Conservation (phyloP, 2,113 vertebrate genomes). For the Mustela lutreola region DNA sequence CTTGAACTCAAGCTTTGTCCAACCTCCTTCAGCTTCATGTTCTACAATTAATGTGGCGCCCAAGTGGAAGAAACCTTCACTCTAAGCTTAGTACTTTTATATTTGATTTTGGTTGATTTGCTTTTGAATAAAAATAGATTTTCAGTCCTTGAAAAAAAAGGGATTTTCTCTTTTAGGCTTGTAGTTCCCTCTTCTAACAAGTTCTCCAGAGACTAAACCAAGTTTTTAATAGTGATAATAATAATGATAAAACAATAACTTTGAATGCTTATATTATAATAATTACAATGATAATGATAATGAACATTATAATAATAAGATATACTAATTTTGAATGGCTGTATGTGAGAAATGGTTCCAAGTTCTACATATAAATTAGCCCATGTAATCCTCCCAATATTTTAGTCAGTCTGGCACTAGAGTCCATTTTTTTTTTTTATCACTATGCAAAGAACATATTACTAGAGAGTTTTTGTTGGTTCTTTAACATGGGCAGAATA, state of each 20-base stretch:
- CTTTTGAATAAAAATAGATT: slow-evolving; percentile 4
- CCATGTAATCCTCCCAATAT: not conserved
- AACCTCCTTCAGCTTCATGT: not conserved
- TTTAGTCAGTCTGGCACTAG: not conserved
- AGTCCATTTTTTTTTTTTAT: not conserved
- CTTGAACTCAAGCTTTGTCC: not conserved
- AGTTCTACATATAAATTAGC: not conserved
- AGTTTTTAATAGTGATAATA: not conserved
- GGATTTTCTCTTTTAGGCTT: not conserved
- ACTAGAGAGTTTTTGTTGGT: not conserved
- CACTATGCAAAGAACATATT: not conserved
- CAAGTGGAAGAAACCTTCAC: not conserved
- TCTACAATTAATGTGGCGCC: not conserved
- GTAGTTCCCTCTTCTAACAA: not conserved
- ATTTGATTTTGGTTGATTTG: not conserved
- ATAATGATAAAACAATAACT: not conserved
- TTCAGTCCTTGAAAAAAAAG: not conserved
- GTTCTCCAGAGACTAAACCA: not conserved
- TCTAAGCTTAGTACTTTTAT: not conserved
- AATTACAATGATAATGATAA: not conserved
- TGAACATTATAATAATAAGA: slow-evolving; percentile 4
- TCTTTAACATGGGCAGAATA: not conserved
- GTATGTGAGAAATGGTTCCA: not conserved
- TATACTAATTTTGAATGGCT: not conserved
- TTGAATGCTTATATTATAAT: not conserved